These are phyloP conservation scores for Orthosia cruda DNA, from an alignment of 2,888 invertebrate genomes.

Conservation along the genomic window DNA sequence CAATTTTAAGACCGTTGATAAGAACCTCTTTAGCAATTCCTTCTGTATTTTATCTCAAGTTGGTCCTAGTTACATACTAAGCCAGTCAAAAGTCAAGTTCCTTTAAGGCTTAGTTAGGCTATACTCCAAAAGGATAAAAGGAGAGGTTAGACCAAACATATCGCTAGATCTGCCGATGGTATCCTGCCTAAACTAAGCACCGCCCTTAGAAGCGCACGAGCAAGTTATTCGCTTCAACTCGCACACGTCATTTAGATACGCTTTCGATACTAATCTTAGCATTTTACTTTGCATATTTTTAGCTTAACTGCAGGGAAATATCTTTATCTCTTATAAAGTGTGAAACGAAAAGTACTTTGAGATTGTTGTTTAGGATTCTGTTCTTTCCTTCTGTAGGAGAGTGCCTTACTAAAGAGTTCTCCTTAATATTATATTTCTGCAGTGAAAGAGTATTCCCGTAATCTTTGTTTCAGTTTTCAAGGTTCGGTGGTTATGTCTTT, in stretches of 20 bases:
- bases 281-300: constrained; percentile 61
- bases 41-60: constrained; percentile 34
- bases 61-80: constrained; percentile 29
- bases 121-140: constrained; percentile 34
- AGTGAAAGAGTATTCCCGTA: not conserved
- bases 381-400: not conserved
- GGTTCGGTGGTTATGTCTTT: not conserved
- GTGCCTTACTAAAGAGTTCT: not conserved
- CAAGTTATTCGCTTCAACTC: constrained; percentile 51
- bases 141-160: constrained; percentile 53
- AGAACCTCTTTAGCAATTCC: constrained; percentile 15
- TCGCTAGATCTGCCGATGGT: constrained; percentile 64
- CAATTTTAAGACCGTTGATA: not conserved
- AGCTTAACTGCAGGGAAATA: constrained; percentile 12
- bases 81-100: constrained; percentile 45
- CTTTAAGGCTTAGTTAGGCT: constrained; percentile 1
- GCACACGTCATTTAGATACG: constrained; percentile 65
- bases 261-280: constrained; percentile 64
- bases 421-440: too few relatives aligned
- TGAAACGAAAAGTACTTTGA: constrained; percentile 2
- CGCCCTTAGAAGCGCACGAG: constrained; percentile 55
- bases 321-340: constrained; percentile 24
- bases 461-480: not conserved
- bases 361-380: not conserved
- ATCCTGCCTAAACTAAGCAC: constrained; percentile 62